These are phyloP conservation scores for Phalanger gymnotis DNA, from an alignment of 2,797 vertebrate genomes.

Conservation along the genomic window DNA sequence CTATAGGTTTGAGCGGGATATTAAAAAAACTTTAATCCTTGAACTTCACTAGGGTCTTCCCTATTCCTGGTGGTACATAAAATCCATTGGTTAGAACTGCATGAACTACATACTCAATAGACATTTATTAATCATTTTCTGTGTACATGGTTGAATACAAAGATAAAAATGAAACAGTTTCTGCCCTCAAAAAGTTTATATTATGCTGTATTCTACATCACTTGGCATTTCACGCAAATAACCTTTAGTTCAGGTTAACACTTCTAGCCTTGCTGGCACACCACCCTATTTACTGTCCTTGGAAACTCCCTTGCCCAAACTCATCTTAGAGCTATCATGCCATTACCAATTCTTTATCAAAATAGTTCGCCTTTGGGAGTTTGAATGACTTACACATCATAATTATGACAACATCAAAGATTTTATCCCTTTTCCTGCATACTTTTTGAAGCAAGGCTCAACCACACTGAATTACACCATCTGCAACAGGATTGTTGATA, in stretches of 20 bases:
- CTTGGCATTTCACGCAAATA: not conserved
- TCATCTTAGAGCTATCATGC: not conserved
- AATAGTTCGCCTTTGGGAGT: not conserved
- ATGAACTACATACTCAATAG: not conserved
- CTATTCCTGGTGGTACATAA: not conserved
- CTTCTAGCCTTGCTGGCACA: not conserved
- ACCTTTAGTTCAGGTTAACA: not conserved
- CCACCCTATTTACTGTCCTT: not conserved
- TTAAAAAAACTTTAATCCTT: not conserved
- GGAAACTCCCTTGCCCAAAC: not conserved
- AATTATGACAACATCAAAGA: not conserved
- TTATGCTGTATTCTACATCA: not conserved
- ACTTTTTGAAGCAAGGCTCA: not conserved
- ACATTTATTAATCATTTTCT: not conserved
- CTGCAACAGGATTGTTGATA: not conserved
- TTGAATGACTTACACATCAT: not conserved
- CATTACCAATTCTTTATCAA: not conserved
- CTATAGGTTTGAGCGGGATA: not conserved
- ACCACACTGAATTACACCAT: not conserved
- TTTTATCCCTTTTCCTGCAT: not conserved
- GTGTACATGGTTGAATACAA: not conserved
- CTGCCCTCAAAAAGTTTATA: not conserved
- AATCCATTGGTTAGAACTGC: not conserved
- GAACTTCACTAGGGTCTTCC: not conserved
- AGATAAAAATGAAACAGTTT: not conserved